Conservation (phyloP, 2,797 vertebrate genomes). For the Ptychobarbus kaznakovi region DNA sequence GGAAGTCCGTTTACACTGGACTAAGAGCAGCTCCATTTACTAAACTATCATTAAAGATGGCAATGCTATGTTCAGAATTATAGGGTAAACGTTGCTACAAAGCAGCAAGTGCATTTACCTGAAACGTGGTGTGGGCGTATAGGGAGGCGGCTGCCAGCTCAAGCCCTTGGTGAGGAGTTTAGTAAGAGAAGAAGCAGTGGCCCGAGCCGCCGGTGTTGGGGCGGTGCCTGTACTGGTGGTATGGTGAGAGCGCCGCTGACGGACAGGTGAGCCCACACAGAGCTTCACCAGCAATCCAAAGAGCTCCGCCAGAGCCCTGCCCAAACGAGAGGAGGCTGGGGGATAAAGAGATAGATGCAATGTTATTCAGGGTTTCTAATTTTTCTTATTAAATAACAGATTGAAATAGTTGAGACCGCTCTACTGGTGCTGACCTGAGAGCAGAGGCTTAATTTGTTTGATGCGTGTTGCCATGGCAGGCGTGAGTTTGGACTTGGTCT, state of each 20-base stretch:
- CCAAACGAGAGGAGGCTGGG: conserved; percentile 92
- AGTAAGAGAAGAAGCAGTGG: conserved; percentile 93
- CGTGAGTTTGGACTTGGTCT: conserved; percentile 93
- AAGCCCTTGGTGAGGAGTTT: conserved; percentile 94
- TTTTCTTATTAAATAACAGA: not conserved
- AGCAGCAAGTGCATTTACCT: conserved; percentile 74
- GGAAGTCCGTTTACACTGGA: not conserved
- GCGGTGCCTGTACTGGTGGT: conserved; percentile 92
- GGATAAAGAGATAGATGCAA: conserved; percentile 15
- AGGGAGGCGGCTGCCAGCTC: conserved; percentile 94
- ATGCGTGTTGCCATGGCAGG: conserved; percentile 98
- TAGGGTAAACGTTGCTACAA: not conserved
- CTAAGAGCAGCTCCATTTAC: not conserved
- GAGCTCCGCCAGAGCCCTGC: conserved; percentile 91
- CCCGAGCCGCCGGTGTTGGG: conserved; percentile 90
- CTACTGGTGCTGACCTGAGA: conserved; percentile 83
- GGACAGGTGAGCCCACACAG: conserved; percentile 94
- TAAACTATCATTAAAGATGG: not conserved
- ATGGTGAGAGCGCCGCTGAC: conserved; percentile 93
- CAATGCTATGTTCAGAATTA: not conserved
- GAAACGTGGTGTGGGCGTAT: conserved; percentile 93
- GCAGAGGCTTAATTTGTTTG: conserved; percentile 95
- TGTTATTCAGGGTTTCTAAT: not conserved
- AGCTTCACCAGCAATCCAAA: conserved; percentile 94
- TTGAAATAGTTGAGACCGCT: not conserved